Conservation (phyloP, 2,797 vertebrate species). For the Crotalus adamanteus region DNA sequence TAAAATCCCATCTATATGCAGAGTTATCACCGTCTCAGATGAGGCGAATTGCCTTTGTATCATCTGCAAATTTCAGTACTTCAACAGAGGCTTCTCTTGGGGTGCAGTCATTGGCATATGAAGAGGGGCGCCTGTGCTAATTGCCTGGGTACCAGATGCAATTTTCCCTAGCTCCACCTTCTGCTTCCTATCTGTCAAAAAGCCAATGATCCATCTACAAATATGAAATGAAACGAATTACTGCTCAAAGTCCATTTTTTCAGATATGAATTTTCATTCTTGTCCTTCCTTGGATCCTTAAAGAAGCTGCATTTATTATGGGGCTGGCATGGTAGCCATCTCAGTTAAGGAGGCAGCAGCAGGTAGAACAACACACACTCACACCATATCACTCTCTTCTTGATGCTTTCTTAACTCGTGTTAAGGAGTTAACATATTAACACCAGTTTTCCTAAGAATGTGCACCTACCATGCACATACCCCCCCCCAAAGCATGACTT, state of each 20-base stretch:
- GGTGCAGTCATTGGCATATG: neutral
- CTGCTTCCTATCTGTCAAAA: neutral
- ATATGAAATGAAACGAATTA: neutral
- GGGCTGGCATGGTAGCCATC: neutral
- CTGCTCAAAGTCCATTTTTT: neutral
- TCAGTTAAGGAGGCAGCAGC: neutral
- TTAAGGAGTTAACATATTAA: neutral
- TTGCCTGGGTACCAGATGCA: neutral
- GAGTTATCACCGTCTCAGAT: neutral
- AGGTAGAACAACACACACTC: neutral
- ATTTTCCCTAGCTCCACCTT: neutral
- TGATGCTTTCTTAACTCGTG: neutral
- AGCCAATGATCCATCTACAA: neutral
- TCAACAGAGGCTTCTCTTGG: neutral
- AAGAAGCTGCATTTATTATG: neutral
- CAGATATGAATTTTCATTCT: too few relatives aligned
- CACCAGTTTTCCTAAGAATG: neutral
- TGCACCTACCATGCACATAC: neutral
- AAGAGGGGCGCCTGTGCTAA: neutral
- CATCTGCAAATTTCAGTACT: neutral
- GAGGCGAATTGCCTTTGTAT: neutral
- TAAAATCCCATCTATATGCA: neutral
- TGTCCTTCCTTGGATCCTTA: neutral
- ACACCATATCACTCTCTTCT: neutral
- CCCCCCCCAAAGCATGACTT: neutral